These are phyloP conservation scores for Phlogophora meticulosa DNA, from an alignment of 2,888 invertebrate genomes.

Conservation along the genomic window DNA sequence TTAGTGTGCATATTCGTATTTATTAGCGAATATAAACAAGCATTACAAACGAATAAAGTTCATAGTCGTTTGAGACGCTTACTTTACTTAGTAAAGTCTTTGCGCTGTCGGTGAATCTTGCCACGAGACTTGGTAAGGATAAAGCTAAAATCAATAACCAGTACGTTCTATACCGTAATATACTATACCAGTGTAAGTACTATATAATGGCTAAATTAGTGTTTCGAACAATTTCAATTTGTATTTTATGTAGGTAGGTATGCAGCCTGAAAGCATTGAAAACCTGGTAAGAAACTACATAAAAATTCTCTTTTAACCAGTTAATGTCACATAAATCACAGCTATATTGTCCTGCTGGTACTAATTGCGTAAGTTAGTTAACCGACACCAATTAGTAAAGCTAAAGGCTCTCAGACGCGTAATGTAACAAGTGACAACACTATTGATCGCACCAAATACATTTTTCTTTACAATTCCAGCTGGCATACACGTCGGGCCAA, in stretches of 20 bases:
- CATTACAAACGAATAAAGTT: too few species aligned
- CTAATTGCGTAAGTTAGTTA: constrained; percentile 35
- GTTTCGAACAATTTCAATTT: constrained; percentile 13
- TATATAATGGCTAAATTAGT: too few species aligned
- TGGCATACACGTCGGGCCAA: constrained; percentile 10
- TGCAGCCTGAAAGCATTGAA: background rate
- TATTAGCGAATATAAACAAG: too few species aligned
- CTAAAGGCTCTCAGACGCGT: background rate
- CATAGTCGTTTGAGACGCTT: too few species aligned
- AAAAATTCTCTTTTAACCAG: constrained; percentile 19
- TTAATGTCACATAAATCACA: constrained; percentile 25
- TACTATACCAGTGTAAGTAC: too few species aligned
- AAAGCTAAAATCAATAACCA: too few species aligned
- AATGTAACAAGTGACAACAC: constrained; percentile 17
- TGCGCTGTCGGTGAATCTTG: too few species aligned
- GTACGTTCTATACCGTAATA: too few species aligned
- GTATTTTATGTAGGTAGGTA: background rate
- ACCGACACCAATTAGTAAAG: constrained; percentile 30
- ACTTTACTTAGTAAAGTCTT: too few species aligned
- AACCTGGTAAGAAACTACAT: constrained; percentile 1
- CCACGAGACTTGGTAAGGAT: too few species aligned
- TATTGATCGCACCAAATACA: constrained; percentile 27
- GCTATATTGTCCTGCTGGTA: constrained; percentile 39
- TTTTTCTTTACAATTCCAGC: constrained; percentile 13
- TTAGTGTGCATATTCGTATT: too few species aligned